Base-by-base conservation (phyloP, 2,888 invertebrate genomes). In the Camponotus fellah region DNA sequence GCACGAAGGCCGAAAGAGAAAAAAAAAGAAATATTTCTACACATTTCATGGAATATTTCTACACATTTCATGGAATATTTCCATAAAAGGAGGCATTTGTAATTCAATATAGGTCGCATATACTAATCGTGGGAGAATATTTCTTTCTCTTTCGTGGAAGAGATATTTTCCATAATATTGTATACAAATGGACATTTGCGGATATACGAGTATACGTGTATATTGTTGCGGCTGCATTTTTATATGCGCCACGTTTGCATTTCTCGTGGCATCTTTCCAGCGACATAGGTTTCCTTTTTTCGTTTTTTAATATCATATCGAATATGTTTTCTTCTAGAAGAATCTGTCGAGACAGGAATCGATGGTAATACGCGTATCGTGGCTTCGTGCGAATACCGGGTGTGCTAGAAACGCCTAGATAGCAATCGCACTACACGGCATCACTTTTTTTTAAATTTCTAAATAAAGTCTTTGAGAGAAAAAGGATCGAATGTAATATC, bases 301-400 rank as follows among this genome's bases (percentile, higher is more conserved):
- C 72, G 1, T 21, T 79, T 85, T 79, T 83, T 72, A 58, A 87
- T 86, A 82, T 84, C 71, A 77, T 81, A 77, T n/a, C 40, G 68
- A 84, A 84, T 89, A 79, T 72, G 74, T 86, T 86, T 85, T 75
- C 81, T 75, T 71, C 58, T 26, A 26, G 81, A 84, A 85, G 82
- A 68, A 86, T 74, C 69, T 76, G 49, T 53, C 74, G 76, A 83
- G 88, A 88, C 77, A 75, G 87, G 80, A 86, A 89, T 89, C 85
- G 86, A 89, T 89, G 85, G 83, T 34, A 6, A 79, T 53, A 64
- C 66, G 40, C 87, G 64, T 56, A 81, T 84, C 53, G 72, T 49
- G 76, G 77, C 62, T 79, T 83, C 49, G 64, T 6, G 56, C 10
- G 56, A 34, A 60, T 80, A 88, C 60, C 68, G 77, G 82, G 89